Evolutionary conservation across 1,140 invertebrate species (phyloP).

Genomic region (Batillaria attramentaria): DNA sequence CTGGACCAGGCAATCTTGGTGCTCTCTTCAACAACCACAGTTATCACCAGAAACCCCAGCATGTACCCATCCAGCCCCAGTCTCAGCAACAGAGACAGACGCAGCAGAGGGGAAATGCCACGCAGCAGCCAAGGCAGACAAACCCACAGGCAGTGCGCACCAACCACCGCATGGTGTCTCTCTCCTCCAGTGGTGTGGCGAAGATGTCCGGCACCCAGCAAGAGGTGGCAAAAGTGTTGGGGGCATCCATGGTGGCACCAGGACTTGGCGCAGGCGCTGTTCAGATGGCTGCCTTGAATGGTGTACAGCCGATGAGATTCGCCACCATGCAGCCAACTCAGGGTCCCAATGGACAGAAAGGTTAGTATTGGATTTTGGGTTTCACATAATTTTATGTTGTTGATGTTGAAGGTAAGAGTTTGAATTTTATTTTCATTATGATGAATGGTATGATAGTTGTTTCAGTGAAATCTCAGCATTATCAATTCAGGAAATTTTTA

Average conservation of each 20-base stretch:
- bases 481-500: no score
- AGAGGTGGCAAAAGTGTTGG: slow-evolving; percentile 14
- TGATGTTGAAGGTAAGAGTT: not conserved
- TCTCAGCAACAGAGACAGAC: not conserved
- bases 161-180: slow-evolving; percentile 1
- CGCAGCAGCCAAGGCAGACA: not conserved
- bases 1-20: not conserved
- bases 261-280: not conserved
- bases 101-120: not conserved
- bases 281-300: slow-evolving; percentile 5
- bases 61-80: not conserved
- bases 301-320: slow-evolving; percentile 7
- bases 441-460: no score
- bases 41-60: not conserved
- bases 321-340: slow-evolving; percentile 1
- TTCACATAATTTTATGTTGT: no score
- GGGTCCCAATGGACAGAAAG: slow-evolving; percentile 18
- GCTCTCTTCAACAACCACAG: not conserved
- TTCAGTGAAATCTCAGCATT: no score
- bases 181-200: slow-evolving; percentile 12
- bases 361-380: not conserved
- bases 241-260: not conserved
- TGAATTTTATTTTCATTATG: not conserved
- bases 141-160: not conserved
- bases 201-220: slow-evolving; percentile 10